Evolutionary conservation across 2,888 invertebrate species (phyloP).

Genomic region (Macrosoma leucophasiata): DNA sequence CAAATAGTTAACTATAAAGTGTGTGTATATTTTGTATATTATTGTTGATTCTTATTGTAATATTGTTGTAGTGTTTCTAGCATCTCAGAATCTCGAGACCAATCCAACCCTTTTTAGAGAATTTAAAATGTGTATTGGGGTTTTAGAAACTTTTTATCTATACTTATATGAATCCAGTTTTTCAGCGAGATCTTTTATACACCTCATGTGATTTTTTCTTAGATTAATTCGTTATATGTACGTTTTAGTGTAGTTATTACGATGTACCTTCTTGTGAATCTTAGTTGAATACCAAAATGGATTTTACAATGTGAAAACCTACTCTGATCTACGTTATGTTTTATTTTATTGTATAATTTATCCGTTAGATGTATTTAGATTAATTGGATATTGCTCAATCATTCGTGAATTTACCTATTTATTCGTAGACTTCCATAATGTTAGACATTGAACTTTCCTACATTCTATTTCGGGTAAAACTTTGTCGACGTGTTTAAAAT

Average conservation of each 20-base stretch:
- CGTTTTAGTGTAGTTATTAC: constrained; percentile 47
- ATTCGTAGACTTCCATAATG: constrained; percentile 36
- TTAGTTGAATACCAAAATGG: constrained; percentile 34
- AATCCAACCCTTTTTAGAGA: constrained; percentile 65
- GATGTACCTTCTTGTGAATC: constrained; percentile 29
- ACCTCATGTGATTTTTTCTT: constrained; percentile 61
- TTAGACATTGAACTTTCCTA: too few relatives aligned
- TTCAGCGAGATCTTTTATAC: constrained; percentile 65
- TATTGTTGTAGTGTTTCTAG: constrained; percentile 56
- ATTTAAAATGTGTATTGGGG: constrained; percentile 54
- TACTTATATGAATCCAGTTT: constrained; percentile 60
- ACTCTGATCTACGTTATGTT: too few relatives aligned
- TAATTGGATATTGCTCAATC: constrained; percentile 59
- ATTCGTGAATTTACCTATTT: constrained; percentile 41
- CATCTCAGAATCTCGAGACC: constrained; percentile 70
- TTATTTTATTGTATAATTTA: constrained; percentile 24
- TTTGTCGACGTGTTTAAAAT: too few relatives aligned
- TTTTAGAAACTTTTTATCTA: constrained; percentile 66
- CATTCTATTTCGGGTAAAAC: too few relatives aligned
- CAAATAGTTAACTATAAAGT: constrained; percentile 28
- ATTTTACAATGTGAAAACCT: too few relatives aligned
- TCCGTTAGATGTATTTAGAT: constrained; percentile 4
- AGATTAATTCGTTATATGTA: constrained; percentile 46
- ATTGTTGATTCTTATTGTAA: constrained; percentile 57
- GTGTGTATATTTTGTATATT: constrained; percentile 66